These are phyloP conservation scores for Nomada hirtipes DNA, from an alignment of 2,888 invertebrate genomes.

Conservation along the genomic window DNA sequence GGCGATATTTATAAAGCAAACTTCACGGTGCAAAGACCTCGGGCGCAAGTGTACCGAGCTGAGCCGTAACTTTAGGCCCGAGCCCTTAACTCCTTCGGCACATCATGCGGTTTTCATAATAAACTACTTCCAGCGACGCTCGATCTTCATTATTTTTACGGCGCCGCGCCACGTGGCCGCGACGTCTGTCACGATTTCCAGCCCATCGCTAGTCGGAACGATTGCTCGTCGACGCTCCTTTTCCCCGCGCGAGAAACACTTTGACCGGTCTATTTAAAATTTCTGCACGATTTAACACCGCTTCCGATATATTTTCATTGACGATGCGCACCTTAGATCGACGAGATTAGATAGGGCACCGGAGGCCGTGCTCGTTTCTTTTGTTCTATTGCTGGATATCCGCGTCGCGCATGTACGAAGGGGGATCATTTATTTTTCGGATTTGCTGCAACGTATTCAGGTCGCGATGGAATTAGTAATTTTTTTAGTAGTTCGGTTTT, in stretches of 20 bases:
- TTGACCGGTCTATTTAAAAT: slow-evolving; percentile 10
- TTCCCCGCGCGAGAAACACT: neutral
- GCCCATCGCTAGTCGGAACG: neutral
- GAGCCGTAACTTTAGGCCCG: slow-evolving; percentile 61
- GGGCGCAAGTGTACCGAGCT: slow-evolving; percentile 37
- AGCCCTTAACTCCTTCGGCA: slow-evolving; percentile 74
- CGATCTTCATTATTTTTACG: slow-evolving; percentile 61
- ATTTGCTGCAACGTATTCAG: too few species aligned
- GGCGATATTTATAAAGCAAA: slow-evolving; percentile 78
- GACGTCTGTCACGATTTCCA: slow-evolving; percentile 41
- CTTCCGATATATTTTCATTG: neutral
- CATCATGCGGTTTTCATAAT: slow-evolving; percentile 63
- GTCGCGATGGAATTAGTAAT: too few species aligned
- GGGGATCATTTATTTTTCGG: too few species aligned
- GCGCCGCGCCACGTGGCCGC: slow-evolving; percentile 12
- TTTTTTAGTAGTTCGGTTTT: too few species aligned
- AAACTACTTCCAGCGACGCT: slow-evolving; percentile 59
- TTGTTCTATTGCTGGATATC: too few species aligned
- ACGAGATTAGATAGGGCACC: too few species aligned
- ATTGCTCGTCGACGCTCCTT: neutral
- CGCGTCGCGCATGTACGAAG: too few species aligned
- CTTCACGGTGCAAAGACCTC: slow-evolving; percentile 73
- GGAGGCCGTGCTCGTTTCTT: too few species aligned
- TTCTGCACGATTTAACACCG: neutral
- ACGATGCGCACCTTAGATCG: neutral